Conservation (phyloP, 1,140 invertebrate species). For the Stenopsyche tienmushanensis region DNA sequence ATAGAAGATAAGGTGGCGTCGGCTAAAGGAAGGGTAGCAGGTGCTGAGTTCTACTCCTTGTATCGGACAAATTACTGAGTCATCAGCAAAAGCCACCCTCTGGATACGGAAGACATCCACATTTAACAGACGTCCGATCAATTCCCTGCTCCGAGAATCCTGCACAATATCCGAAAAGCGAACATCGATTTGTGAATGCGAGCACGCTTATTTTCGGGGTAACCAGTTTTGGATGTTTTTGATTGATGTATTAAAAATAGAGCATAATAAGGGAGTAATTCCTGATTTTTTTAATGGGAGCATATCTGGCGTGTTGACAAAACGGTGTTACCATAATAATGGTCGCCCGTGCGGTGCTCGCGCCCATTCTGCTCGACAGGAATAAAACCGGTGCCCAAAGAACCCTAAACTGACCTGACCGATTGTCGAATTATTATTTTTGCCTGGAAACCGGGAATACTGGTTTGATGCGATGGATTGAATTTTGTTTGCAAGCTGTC, state of each 20-base stretch:
- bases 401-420: conserved; percentile 3
- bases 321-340: conserved; percentile 27
- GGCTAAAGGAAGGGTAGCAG: conserved; percentile 14
- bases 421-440: conserved; percentile 22
- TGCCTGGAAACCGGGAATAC: neutral
- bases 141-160: neutral
- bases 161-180: no score
- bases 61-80: conserved; percentile 26
- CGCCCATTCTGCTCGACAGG: neutral
- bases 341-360: conserved; percentile 13
- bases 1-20: conserved; percentile 19
- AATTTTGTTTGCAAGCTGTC: conserved; percentile 27
- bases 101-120: neutral
- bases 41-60: conserved; percentile 17
- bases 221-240: neutral
- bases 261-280: neutral
- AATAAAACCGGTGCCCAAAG: neutral
- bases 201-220: no score
- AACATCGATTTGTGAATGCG: no score
- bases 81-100: conserved; percentile 20
- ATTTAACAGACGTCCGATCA: neutral
- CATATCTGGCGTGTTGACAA: conserved; percentile 7
- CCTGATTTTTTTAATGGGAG: neutral
- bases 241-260: conserved; percentile 21
- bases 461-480: conserved; percentile 2